Evolutionary conservation across 2,797 vertebrate species (phyloP).

Genomic region (Cichlasoma orientale): DNA sequence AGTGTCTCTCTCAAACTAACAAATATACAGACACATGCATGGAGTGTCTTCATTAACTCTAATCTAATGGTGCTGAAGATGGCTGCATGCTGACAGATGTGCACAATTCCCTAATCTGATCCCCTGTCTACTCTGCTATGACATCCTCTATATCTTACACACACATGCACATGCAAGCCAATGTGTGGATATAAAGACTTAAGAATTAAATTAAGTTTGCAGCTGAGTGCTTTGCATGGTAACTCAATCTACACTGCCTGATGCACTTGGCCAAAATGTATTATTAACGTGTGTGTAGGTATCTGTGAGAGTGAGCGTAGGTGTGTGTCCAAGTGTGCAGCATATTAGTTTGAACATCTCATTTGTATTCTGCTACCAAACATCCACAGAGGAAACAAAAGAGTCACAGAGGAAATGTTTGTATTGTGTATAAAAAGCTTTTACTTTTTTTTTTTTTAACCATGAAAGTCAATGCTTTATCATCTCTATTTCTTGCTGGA

Average conservation of each 20-base stretch:
- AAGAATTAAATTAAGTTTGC: slow-evolving; percentile 70
- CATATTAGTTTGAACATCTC: slow-evolving; percentile 61
- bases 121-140: slow-evolving; percentile 71
- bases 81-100: slow-evolving; percentile 77
- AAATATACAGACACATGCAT: slow-evolving; percentile 65
- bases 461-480: background rate
- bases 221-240: slow-evolving; percentile 78
- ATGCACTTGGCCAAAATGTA: slow-evolving; percentile 66
- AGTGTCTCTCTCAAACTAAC: slow-evolving; percentile 39
- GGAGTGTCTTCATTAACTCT: slow-evolving; percentile 74
- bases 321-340: slow-evolving; percentile 57
- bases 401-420: slow-evolving; percentile 9
- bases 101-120: slow-evolving; percentile 78
- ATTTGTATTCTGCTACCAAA: slow-evolving; percentile 63
- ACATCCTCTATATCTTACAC: slow-evolving; percentile 71
- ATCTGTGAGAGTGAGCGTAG: slow-evolving; percentile 43
- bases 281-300: slow-evolving; percentile 66
- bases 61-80: slow-evolving; percentile 76
- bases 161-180: slow-evolving; percentile 21
- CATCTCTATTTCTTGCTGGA: background rate
- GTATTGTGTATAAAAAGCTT: background rate
- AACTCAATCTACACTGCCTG: slow-evolving; percentile 75
- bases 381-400: slow-evolving; percentile 23
- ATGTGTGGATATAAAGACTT: slow-evolving; percentile 52
- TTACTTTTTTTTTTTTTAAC: background rate